Evolutionary conservation across 2,113 vertebrate genomes (phyloP), one percentile per base, ranked within the genome.

Genomic region (Microcebus griseorufus): DNA sequence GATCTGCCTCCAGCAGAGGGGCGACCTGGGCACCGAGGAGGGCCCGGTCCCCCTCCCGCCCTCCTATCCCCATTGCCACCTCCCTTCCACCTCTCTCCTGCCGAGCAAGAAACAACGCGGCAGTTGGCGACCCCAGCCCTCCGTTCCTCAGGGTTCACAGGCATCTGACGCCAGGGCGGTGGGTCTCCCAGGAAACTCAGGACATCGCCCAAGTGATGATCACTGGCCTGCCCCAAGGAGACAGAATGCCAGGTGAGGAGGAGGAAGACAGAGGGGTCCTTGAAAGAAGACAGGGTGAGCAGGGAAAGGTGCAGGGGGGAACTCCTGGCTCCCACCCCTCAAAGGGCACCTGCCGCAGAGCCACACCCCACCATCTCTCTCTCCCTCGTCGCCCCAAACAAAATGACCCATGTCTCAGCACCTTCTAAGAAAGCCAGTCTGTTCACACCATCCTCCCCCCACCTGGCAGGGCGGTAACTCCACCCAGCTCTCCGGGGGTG

Each of bases 101-200:
- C 78, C 62, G 85, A 67, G 34, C 80, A 51, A 86, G 48, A 67
- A 62, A 58, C 0, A 6, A 80, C 10, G 76, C 75, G 72, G 70
- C 92, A 96, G 92, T 86, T 62, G 95, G 70, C 48, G 65, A 69
- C 79, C 92, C 0, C 3, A 73, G 83, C 27, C 25, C 9, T 23
- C 32, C 22, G 0, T 34, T 9, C 45, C 72, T 85, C 81, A 48
- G 7, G 29, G 76, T 82, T 90, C 90, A 64, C 48, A 37, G 48
- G 37, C 51, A 60, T 75, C 69, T 34, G 58, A 94, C 78, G 69
- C 55, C 8, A 32, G 48, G 18, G 1, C 4, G 23, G 9, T 29
- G 3, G 76, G 69, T 87, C 58, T 97, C 89, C 94, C 34, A n/a
- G 51, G 96, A 87, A 85, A 88, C 70, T 55, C 22, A 17, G 78